These are phyloP conservation scores for Valencia hispanica DNA, from an alignment of 2,797 vertebrate species.

Conservation along the genomic window DNA sequence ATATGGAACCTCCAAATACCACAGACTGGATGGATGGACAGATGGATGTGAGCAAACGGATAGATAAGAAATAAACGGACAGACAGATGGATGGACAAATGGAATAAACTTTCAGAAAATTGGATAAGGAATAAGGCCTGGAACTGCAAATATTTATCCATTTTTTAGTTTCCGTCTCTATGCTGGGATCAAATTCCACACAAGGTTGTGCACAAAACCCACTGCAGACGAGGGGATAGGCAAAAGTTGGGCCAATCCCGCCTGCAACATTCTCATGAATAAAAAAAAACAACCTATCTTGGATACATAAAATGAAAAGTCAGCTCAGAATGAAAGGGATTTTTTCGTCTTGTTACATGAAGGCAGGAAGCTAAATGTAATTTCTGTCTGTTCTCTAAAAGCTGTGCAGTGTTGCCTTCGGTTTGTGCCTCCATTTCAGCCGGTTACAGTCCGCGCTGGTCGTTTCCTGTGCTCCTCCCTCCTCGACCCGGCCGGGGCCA, in stretches of 20 bases:
- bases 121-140: not conserved
- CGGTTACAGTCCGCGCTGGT: slow-evolving; percentile 20
- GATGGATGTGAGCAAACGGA: not conserved
- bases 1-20: not conserved
- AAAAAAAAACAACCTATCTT: not conserved
- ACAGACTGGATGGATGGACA: not conserved
- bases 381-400: slow-evolving; percentile 12
- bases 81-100: not conserved
- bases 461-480: slow-evolving; percentile 38
- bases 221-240: slow-evolving; percentile 43
- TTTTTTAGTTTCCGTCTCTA: not conserved
- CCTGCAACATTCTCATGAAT: slow-evolving; percentile 25
- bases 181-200: not conserved
- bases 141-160: not conserved
- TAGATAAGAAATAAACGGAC: not conserved
- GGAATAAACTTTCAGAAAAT: not conserved
- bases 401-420: slow-evolving; percentile 24
- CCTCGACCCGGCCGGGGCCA: slow-evolving; percentile 44
- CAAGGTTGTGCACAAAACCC: not conserved
- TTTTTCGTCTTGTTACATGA: not conserved
- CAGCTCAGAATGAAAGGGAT: not conserved
- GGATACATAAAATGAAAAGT: not conserved
- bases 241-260: slow-evolving; percentile 51
- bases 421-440: slow-evolving; percentile 42
- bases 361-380: slow-evolving; percentile 24